These are phyloP conservation scores for Drosophila kanapiae DNA, from an alignment of 1,140 invertebrate species.

Conservation along the genomic window DNA sequence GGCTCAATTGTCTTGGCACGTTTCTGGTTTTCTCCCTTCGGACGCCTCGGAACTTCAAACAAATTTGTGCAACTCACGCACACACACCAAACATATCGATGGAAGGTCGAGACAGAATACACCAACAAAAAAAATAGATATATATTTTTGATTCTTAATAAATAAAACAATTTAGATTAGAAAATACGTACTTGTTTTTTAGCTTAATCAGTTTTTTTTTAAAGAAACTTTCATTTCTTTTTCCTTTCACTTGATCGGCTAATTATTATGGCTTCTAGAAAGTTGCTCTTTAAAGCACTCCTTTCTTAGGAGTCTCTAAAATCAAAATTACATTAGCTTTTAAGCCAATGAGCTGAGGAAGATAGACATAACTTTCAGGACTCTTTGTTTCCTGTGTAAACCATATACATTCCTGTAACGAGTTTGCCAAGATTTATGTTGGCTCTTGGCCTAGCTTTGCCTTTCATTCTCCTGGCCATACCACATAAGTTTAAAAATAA, in stretches of 20 bases:
- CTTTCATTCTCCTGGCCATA: neutral
- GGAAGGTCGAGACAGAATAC: conserved; percentile 1
- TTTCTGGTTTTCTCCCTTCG: conserved; percentile 40
- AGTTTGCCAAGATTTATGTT: conserved; percentile 36
- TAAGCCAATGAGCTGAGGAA: neutral
- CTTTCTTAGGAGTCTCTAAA: neutral
- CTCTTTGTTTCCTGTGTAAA: neutral
- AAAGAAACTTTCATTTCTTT: too few relatives aligned
- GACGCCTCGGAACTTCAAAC: conserved; percentile 56
- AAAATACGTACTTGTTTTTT: too few relatives aligned
- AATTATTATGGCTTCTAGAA: neutral
- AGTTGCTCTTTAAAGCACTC: neutral
- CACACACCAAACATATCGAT: conserved; percentile 30
- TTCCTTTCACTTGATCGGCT: too few relatives aligned
- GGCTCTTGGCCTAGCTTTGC: neutral
- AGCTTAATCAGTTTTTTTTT: too few relatives aligned
- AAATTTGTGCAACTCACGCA: conserved; percentile 70
- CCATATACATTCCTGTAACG: conserved; percentile 25
- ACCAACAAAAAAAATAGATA: neutral
- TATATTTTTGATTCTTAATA: too few relatives aligned
- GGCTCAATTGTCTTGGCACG: conserved; percentile 66
- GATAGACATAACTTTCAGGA: neutral
- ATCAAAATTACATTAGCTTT: neutral
- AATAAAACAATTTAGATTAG: too few relatives aligned
- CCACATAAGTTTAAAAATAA: conserved; percentile 45